A percentile compares a stretch with the other conserved stretches of the same genome.
Evolutionary conservation across 2,113 vertebrate genomes (phyloP).

Genomic region (Ictidomys tridecemlineatus): DNA sequence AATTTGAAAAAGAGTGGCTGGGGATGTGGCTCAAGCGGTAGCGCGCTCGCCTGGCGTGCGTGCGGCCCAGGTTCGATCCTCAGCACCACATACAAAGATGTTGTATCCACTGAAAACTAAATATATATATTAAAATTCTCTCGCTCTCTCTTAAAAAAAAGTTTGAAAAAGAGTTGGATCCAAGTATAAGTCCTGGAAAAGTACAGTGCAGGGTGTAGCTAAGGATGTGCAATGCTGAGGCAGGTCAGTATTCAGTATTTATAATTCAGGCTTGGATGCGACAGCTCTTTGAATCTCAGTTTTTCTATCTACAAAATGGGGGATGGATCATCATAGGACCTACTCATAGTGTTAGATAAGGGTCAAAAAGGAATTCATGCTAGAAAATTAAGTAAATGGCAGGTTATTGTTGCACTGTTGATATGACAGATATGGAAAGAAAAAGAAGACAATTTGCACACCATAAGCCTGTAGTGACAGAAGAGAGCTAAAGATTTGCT

Average conservation of each 20-base stretch:
- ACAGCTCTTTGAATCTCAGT: background rate
- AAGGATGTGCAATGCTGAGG: background rate
- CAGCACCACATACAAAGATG: too few relatives aligned
- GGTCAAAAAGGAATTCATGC: background rate
- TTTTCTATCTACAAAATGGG: background rate
- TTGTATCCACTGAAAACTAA: too few relatives aligned
- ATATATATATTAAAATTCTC: too few relatives aligned
- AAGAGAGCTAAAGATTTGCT: background rate
- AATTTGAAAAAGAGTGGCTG: background rate
- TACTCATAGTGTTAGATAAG: background rate
- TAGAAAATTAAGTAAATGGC: background rate
- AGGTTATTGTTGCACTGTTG: background rate
- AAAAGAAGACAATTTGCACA: background rate
- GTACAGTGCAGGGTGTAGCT: background rate
- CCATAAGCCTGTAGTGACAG: background rate
- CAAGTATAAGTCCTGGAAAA: too few relatives aligned
- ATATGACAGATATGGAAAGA: background rate
- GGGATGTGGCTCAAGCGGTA: too few relatives aligned
- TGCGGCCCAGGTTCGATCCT: too few relatives aligned
- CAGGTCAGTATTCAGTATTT: background rate
- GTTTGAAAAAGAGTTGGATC: too few relatives aligned
- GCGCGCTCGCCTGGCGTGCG: too few relatives aligned
- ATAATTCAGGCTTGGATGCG: background rate
- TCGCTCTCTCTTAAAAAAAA: too few relatives aligned
- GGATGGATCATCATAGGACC: background rate